Percentiles rank a stretch among this genome's conserved stretches.
Conservation (phyloP, 2,113 vertebrate genomes). For the Gopherus evgoodei region DNA sequence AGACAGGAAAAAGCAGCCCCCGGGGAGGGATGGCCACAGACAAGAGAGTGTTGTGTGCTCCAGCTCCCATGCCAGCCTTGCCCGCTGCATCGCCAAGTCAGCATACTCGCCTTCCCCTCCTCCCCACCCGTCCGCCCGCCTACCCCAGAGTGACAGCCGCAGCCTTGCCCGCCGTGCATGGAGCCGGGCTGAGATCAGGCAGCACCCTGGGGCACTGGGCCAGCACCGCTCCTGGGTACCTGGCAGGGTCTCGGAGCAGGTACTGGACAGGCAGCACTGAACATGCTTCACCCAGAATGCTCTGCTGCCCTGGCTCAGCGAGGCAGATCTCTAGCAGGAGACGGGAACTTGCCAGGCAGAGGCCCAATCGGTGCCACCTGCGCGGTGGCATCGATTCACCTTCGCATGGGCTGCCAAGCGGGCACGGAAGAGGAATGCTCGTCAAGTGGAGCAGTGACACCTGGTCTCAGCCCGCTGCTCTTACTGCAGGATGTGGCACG, state of each 20-base stretch:
- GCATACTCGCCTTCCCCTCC: neutral
- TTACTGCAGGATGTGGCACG: neutral
- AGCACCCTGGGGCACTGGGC: rapidly evolving
- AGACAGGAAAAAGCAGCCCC: constrained; percentile 19
- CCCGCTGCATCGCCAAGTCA: neutral
- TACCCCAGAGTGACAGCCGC: neutral
- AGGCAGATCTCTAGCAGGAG: neutral
- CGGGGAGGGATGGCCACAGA: neutral
- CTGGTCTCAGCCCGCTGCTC: neutral
- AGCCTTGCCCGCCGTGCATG: neutral
- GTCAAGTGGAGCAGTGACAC: no score
- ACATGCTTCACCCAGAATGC: neutral
- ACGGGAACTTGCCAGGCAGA: neutral
- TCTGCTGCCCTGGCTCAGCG: neutral
- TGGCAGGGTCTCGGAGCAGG: neutral
- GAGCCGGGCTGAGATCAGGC: neutral
- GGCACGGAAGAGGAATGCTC: neutral
- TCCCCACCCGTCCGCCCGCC: no score
- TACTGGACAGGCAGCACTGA: neutral
- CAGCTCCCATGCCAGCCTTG: neutral
- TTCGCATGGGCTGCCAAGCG: neutral
- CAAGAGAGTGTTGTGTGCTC: neutral
- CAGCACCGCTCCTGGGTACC: neutral
- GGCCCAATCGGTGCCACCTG: neutral
- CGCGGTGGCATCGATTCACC: neutral